Percentiles rank a stretch among this genome's conserved stretches.
Evolutionary conservation across 2,888 invertebrate species (phyloP).

Genomic region (Anaspis maculata): DNA sequence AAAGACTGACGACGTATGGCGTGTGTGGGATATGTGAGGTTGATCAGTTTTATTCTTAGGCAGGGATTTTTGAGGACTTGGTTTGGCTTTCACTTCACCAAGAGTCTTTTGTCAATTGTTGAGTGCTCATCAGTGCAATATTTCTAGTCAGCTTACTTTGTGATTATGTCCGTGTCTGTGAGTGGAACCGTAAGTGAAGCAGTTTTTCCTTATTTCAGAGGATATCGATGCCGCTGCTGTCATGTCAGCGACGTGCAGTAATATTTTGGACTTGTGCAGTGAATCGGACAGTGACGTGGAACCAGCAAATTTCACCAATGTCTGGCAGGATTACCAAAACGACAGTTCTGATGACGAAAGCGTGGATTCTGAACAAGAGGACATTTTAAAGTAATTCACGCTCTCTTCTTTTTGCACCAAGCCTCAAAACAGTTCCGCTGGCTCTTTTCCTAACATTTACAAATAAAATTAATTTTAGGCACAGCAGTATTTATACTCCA

Average conservation of each 20-base stretch:
- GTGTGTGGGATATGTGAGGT: no score
- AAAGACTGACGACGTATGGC: no score
- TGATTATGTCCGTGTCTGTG: no score
- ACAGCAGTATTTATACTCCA: constrained; percentile 80
- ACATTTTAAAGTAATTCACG: constrained; percentile 58
- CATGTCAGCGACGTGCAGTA: constrained; percentile 45
- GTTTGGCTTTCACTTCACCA: no score
- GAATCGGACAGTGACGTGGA: constrained; percentile 70
- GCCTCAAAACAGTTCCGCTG: constrained; percentile 1
- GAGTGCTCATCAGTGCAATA: no score
- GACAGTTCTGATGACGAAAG: constrained; percentile 71
- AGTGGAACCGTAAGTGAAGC: no score
- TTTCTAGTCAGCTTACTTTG: no score
- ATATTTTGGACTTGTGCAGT: constrained; percentile 61
- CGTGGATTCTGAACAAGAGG: constrained; percentile 67
- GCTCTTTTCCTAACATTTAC: no score
- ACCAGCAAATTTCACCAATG: constrained; percentile 51
- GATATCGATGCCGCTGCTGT: constrained; percentile 48
- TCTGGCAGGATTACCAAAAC: constrained; percentile 56
- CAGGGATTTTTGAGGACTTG: no score
- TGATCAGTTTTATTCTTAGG: no score
- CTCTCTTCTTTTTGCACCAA: constrained; percentile 2
- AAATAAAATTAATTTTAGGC: constrained; percentile 45
- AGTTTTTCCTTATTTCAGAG: constrained; percentile 37
- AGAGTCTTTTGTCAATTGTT: no score